Evolutionary conservation across 2,797 vertebrate genomes (phyloP), one percentile per base, ranked within the genome.

Genomic region (Danio jaintianensis): DNA sequence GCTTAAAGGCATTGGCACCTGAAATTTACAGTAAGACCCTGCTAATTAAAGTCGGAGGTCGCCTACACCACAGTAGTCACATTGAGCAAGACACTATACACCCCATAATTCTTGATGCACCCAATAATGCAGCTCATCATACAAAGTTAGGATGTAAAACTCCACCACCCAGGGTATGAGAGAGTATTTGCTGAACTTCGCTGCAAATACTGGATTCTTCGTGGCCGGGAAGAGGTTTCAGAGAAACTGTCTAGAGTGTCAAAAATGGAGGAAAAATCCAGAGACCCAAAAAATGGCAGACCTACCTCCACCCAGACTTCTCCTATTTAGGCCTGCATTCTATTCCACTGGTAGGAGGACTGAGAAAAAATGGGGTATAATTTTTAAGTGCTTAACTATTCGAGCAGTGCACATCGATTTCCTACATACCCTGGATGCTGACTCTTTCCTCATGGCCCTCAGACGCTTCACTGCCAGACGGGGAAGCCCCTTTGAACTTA

Each of bases 301-400:
- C 9, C 16, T 63, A 1, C 38, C 61, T 63, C 38, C 38, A 18
- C 4, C 61, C 9, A 18, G 38, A 63, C 38, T 42, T 42, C 9
- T 38, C 1, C n/a, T 63, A 40, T 63, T 42, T 9, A 13, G 0
- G 15, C 59, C 36, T 62, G 36, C 36, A 2, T 62, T 62, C 7
- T 62, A 62, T 4, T 62, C 59, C 4, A 62, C 36, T 9, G 6
- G 22, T 59, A 13, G 56, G 56, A 12, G 22, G 56, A 29, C 56
- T 59, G 22, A 36, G 15, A 29, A 59, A 2, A 59, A 47, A 15
- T 74, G 18, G 18, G 40, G 56, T n/a, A 50, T 62, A 5, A 47
- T 62, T 3, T 75, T 62, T 59, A 62, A 62, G 12, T 75, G 72
- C 22, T 0, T 75, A 7, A 38, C 52, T 2, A 72, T 29, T 75